Evolutionary conservation across 2,797 vertebrate genomes (phyloP).

Genomic region (Semaprochilodus insignis): DNA sequence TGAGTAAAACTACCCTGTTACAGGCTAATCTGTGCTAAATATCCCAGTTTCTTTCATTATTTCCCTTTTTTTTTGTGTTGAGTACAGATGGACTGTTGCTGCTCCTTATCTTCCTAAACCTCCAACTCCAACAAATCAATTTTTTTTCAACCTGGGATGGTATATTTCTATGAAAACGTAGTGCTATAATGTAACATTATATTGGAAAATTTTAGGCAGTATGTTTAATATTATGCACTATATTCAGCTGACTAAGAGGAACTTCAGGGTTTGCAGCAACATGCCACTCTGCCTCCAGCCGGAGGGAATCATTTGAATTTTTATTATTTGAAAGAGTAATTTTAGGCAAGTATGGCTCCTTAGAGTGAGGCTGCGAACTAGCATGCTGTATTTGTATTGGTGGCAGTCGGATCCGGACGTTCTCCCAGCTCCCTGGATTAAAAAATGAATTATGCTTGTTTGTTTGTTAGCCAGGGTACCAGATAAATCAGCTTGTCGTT

Average conservation of each 20-base stretch:
- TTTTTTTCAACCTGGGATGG: not conserved
- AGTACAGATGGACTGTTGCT: too few relatives aligned
- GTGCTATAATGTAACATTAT: not conserved
- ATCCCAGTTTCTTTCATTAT: too few relatives aligned
- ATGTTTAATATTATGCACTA: not conserved
- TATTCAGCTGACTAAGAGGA: not conserved
- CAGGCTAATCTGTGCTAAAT: too few relatives aligned
- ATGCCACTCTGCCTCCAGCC: not conserved
- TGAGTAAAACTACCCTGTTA: too few relatives aligned
- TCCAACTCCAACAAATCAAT: not conserved
- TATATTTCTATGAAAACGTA: not conserved
- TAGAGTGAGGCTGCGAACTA: conserved; percentile 59
- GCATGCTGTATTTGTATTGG: conserved; percentile 56
- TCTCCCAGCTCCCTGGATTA: conserved; percentile 57
- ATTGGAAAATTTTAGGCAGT: not conserved
- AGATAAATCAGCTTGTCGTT: conserved; percentile 60
- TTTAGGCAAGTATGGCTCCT: not conserved
- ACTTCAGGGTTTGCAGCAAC: not conserved
- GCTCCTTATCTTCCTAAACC: not conserved
- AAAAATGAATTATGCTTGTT: conserved; percentile 57
- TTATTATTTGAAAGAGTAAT: conserved; percentile 6
- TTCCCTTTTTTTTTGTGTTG: too few relatives aligned
- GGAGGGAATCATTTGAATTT: not conserved
- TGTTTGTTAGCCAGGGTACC: conserved; percentile 47
- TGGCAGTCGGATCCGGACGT: conserved; percentile 45